Conservation (phyloP, 1,140 invertebrate genomes). For the Piezodorus guildinii region DNA sequence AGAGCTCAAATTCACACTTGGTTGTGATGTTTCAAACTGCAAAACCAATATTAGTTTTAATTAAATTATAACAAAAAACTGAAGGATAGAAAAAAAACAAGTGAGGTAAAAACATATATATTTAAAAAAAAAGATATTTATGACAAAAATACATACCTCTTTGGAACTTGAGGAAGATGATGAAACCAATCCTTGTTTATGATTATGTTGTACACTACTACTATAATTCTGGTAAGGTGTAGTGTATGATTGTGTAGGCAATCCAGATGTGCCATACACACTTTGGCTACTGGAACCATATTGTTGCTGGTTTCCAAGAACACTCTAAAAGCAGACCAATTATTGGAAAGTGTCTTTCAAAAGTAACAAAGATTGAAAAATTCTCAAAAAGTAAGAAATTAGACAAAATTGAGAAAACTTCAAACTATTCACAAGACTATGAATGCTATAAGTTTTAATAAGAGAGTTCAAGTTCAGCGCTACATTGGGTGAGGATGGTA, state of each 20-base stretch:
- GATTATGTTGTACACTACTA: constrained; percentile 13
- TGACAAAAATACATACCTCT: constrained; percentile 14
- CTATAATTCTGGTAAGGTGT: constrained; percentile 16
- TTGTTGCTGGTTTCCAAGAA: constrained; percentile 12
- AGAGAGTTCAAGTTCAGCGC: too few relatives aligned
- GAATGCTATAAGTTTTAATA: too few relatives aligned
- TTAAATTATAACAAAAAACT: background rate
- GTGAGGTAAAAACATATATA: too few relatives aligned
- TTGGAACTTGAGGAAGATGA: constrained; percentile 12
- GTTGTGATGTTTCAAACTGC: constrained; percentile 17
- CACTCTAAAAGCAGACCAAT: constrained; percentile 10
- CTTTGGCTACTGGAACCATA: constrained; percentile 32
- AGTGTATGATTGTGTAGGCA: constrained; percentile 27
- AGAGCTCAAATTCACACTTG: constrained; percentile 18
- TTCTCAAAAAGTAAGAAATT: too few relatives aligned
- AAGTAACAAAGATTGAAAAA: background rate
- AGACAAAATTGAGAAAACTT: too few relatives aligned
- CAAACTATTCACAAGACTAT: too few relatives aligned
- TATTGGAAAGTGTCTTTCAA: background rate
- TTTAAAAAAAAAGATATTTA: background rate
- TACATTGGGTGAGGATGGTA: too few relatives aligned
- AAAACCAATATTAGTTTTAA: background rate
- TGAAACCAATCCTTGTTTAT: constrained; percentile 12
- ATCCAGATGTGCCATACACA: constrained; percentile 35
- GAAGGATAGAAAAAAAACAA: background rate